A percentile compares a stretch with the other conserved stretches of the same genome.
Conservation (phyloP, 2,113 vertebrate genomes). For the Paedocypris sp. region DNA sequence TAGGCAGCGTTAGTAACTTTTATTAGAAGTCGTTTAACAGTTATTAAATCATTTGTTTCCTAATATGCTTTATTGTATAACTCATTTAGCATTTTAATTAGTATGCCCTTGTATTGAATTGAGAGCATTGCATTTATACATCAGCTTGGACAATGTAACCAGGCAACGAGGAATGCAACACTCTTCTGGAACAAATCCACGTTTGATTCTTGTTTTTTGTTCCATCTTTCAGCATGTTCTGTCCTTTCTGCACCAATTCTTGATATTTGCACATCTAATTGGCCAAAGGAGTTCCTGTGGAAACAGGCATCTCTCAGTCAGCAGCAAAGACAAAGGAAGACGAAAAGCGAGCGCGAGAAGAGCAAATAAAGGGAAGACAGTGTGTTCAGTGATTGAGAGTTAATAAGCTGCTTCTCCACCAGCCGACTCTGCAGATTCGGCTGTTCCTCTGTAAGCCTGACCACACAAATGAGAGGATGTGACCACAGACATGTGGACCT, state of each 20-base stretch:
- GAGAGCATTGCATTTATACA: too few relatives aligned
- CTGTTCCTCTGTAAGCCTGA: not conserved
- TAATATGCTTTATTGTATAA: too few relatives aligned
- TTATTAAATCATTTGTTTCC: too few relatives aligned
- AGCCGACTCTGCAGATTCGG: not conserved
- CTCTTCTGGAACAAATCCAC: not conserved
- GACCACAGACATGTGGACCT: not conserved
- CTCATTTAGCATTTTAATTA: too few relatives aligned
- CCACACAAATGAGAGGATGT: constrained; percentile 5
- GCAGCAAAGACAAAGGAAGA: constrained; percentile 9
- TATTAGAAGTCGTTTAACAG: too few relatives aligned
- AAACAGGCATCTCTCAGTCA: constrained; percentile 15
- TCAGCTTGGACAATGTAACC: not conserved
- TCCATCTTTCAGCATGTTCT: not conserved
- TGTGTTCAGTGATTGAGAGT: not conserved
- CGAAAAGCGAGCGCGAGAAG: not conserved
- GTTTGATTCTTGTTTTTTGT: not conserved
- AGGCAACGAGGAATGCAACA: not conserved
- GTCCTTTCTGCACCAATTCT: constrained; percentile 5
- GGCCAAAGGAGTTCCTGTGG: constrained; percentile 20
- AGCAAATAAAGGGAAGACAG: not conserved
- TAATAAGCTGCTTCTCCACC: constrained; percentile 6
- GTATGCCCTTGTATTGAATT: too few relatives aligned
- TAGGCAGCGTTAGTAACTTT: too few relatives aligned
- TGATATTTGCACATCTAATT: constrained; percentile 27